phyloP scores from a whole-genome alignment of 2,888 invertebrate species.

The Mythimna lalbum region DNA sequence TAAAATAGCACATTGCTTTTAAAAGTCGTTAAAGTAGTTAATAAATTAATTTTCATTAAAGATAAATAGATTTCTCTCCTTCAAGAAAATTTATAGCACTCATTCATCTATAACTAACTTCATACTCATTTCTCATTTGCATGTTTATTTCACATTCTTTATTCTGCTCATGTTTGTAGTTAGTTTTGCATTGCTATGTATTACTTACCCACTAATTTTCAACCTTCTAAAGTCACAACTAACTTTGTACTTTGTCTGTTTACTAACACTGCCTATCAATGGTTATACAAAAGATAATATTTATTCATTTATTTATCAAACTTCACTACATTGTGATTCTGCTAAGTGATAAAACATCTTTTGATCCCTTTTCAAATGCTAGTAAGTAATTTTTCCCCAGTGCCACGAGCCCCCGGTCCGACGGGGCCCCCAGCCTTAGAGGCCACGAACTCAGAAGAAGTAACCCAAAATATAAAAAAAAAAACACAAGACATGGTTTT shows the following conservation, averaged over 20 bases:
- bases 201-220: background rate
- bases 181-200: conserved; percentile 4
- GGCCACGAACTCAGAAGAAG: too few species aligned
- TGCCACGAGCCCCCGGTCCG: too few species aligned
- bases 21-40: too few species aligned
- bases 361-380: background rate
- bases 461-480: too few species aligned
- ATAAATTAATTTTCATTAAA: too few species aligned
- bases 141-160: conserved; percentile 38
- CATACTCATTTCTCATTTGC: background rate
- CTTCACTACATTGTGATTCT: background rate
- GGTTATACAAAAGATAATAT: background rate
- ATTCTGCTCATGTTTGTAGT: conserved; percentile 41
- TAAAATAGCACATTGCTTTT: too few species aligned
- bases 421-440: too few species aligned
- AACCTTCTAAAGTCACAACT: background rate
- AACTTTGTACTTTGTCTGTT: conserved; percentile 12
- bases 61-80: too few species aligned
- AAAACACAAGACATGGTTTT: too few species aligned
- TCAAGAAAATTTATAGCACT: too few species aligned
- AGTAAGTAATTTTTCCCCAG: background rate
- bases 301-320: too few species aligned
- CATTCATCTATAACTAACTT: too few species aligned
- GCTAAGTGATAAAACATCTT: background rate
- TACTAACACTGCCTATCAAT: conserved; percentile 2